phyloP scores from a whole-genome alignment of 1,140 invertebrate species.

The Cherax destructor region DNA sequence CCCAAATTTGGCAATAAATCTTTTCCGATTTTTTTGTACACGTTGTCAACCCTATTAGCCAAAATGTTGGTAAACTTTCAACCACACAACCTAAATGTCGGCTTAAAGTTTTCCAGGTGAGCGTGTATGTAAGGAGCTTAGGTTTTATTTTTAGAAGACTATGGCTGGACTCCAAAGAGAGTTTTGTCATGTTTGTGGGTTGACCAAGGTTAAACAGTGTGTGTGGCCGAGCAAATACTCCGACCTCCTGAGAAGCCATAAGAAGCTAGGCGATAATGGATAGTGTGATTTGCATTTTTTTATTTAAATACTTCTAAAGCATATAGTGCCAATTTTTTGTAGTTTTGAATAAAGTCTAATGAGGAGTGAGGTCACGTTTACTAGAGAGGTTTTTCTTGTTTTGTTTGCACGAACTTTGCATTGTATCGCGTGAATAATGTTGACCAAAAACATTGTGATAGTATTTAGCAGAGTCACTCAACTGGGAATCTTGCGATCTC shows the following conservation, averaged over 20 bases:
- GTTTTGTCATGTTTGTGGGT: constrained; percentile 15
- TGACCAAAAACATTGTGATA: neutral
- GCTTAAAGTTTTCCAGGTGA: too few relatives aligned
- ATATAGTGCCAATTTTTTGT: neutral
- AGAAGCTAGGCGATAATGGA: neutral
- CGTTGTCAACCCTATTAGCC: too few relatives aligned
- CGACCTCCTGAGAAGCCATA: neutral
- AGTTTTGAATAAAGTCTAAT: constrained; percentile 6
- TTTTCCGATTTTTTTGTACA: too few relatives aligned
- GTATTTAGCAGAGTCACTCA: neutral
- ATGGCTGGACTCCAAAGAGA: neutral
- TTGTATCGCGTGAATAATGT: neutral
- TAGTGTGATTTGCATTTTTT: constrained; percentile 14
- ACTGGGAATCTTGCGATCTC: neutral
- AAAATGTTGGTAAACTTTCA: too few relatives aligned
- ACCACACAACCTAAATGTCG: too few relatives aligned
- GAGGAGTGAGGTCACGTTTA: neutral
- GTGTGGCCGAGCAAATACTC: neutral
- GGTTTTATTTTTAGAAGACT: neutral
- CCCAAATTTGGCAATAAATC: too few relatives aligned
- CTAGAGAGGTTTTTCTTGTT: neutral
- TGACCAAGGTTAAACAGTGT: constrained; percentile 3
- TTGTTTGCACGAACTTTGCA: neutral
- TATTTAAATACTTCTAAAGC: neutral
- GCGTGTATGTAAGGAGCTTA: too few relatives aligned